Base-by-base conservation (phyloP, 1,140 invertebrate species). In the Rhagoletis pomonella region DNA sequence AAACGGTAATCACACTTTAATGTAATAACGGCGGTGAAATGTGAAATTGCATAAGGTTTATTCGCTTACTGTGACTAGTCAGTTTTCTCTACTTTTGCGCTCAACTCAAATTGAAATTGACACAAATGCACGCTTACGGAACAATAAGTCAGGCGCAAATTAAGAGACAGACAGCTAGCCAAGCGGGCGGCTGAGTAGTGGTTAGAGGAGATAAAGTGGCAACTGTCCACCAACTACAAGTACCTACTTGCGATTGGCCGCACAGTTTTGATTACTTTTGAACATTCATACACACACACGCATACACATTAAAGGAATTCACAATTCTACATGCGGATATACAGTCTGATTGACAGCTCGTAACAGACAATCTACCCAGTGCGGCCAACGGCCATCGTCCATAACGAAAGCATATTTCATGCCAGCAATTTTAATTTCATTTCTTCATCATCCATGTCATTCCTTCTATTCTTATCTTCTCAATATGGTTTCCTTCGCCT, bases 1-100 rank as follows among this genome's bases (percentile, higher is more conserved):
- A 81, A 81, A 81, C 12, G 73, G 17, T 81, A 81, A 81, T 81
- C 47, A 81, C 42, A 81, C 47, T 81, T 81, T 81, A 58, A 81
- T 81, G 47, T 55, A 81, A 81, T 81, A 81, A 81, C 47, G 19
- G 73, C 73, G 47, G 2, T 81, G 73, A 81, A 55, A 29, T 81
- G 50, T 50, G 47, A 19, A 81, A 55, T 81, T 81, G 47, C 73
- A 81, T 81, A 81, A 29, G 42, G 14, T 81, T 58, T 29, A 47
- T n/a, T 47, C n/a, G 4, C 17, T 81, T 81, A 47, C 44, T 55
- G 19, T 29, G 29, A 29, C 29, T 29, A 29, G 29, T 29, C 29
- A 29, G 73, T 17, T 55, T 55, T 3, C 7, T 42, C 3, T 17
- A 5, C 1, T 0, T 81, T 81, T 81, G 50, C 73, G 6, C 42